Conservation (phyloP, 2,797 vertebrate genomes). For the Malurus leucopterus region DNA sequence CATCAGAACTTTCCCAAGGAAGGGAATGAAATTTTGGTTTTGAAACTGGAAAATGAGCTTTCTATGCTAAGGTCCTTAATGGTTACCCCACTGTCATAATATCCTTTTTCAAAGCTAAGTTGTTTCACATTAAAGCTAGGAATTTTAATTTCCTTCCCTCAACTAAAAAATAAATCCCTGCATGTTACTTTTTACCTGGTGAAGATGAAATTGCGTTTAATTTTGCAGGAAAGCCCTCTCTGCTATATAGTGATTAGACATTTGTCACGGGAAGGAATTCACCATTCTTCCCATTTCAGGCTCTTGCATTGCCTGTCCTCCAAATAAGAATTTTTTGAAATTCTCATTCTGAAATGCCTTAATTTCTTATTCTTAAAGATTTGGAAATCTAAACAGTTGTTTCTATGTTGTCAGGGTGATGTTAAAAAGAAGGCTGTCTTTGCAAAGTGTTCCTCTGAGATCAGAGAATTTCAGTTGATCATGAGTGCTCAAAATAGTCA, state of each 20-base stretch:
- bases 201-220: not conserved
- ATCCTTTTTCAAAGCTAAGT: not conserved
- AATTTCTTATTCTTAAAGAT: not conserved
- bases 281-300: not conserved
- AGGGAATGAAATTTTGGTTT: not conserved
- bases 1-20: not conserved
- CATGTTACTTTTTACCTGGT: not conserved
- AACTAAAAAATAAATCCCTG: not conserved
- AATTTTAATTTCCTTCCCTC: not conserved
- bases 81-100: not conserved
- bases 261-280: not conserved
- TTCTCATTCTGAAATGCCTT: not conserved
- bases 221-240: not conserved
- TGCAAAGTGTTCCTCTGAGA: not conserved
- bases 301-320: not conserved
- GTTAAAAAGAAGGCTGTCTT: not conserved
- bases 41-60: not conserved
- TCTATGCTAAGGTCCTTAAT: not conserved
- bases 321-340: not conserved
- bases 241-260: not conserved
- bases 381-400: not conserved
- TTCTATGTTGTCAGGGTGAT: not conserved
- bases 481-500: not conserved
- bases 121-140: not conserved
- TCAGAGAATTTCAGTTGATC: not conserved